Percentiles rank a stretch among this genome's conserved stretches.
phyloP scores from a whole-genome alignment of 2,888 invertebrate species.

The Phorcus lineatus region DNA sequence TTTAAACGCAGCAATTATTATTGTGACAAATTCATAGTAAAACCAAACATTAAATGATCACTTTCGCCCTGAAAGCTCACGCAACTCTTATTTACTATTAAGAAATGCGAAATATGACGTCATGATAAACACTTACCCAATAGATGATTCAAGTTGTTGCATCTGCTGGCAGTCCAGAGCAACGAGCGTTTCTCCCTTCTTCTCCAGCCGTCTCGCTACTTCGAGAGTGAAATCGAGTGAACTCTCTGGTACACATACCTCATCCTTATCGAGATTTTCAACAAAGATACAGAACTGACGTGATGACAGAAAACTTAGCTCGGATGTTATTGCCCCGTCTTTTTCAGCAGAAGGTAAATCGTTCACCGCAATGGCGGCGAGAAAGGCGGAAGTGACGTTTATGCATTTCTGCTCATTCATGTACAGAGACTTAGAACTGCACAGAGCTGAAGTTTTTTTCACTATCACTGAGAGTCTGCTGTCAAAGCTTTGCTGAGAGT shows the following conservation, averaged over 20 bases:
- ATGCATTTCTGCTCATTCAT: background rate
- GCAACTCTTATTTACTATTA: no score
- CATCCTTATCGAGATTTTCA: background rate
- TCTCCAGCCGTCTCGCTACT: background rate
- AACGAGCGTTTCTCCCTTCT: background rate
- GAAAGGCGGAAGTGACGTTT: background rate
- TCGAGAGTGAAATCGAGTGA: background rate
- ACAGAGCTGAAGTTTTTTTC: background rate
- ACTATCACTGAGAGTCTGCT: background rate
- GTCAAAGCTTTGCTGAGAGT: background rate
- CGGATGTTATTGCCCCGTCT: background rate
- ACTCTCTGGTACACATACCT: background rate
- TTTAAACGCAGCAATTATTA: no score
- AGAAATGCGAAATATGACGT: no score
- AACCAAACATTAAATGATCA: no score
- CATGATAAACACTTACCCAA: no score
- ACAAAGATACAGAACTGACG: background rate
- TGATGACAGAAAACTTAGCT: background rate
- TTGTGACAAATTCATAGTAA: no score
- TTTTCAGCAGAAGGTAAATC: background rate
- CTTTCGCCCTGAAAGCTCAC: no score
- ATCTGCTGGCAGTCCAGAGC: background rate
- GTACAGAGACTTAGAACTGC: background rate
- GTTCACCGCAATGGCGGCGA: background rate
- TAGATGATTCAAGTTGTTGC: no score